Conservation (phyloP, 2,888 invertebrate species). For the Meganola albula region DNA sequence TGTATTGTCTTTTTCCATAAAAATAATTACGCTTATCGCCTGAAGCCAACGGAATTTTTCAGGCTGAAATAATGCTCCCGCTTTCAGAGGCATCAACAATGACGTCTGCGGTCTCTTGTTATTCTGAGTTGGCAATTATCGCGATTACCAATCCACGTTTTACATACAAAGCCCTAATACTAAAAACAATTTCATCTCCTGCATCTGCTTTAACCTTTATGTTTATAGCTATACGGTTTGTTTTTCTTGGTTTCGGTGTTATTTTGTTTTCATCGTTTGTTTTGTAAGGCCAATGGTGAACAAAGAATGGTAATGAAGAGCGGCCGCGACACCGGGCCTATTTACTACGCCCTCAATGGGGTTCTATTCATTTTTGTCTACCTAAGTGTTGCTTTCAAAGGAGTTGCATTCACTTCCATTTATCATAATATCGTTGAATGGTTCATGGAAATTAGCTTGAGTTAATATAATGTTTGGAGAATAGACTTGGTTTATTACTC, state of each 20-base stretch:
- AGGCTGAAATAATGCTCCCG: too few relatives aligned
- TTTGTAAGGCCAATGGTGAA: constrained; percentile 29
- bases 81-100: constrained; percentile 7
- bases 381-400: constrained; percentile 39
- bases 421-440: constrained; percentile 31
- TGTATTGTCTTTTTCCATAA: too few relatives aligned
- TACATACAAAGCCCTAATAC: constrained; percentile 22
- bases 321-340: constrained; percentile 23
- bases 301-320: constrained; percentile 44
- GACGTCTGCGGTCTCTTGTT: constrained; percentile 16
- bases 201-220: constrained; percentile 1
- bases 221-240: not conserved
- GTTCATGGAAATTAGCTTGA: constrained; percentile 25
- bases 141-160: constrained; percentile 31
- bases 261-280: constrained; percentile 19
- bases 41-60: too few relatives aligned
- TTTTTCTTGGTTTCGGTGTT: constrained; percentile 2
- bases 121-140: constrained; percentile 29
- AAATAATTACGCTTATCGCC: too few relatives aligned
- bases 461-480: constrained; percentile 7
- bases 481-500: too few relatives aligned
- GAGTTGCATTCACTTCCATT: constrained; percentile 29
- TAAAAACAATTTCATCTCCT: constrained; percentile 8
- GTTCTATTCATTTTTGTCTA: constrained; percentile 30
- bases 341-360: constrained; percentile 34